Conservation (phyloP, 1,140 invertebrate species). For the Papilio xuthus region DNA sequence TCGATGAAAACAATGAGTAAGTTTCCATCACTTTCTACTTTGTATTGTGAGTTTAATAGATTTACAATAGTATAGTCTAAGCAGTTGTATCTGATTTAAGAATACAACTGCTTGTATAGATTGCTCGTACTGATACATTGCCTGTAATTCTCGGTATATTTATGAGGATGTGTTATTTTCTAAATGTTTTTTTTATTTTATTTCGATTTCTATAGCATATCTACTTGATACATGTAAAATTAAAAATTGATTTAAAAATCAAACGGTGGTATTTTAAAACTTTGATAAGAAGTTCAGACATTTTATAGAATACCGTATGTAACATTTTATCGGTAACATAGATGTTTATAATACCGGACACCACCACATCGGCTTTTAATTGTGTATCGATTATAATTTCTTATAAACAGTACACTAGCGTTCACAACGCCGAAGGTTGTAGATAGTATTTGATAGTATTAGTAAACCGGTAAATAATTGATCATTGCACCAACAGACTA, state of each 20-base stretch:
- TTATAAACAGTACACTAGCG: neutral
- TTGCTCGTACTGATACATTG: too few species aligned
- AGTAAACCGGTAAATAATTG: constrained; percentile 36
- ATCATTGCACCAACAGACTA: constrained; percentile 18
- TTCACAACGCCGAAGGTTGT: neutral
- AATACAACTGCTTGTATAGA: too few species aligned
- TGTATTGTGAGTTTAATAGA: neutral
- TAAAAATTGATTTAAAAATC: neutral
- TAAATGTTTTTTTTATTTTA: too few species aligned
- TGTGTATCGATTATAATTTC: neutral
- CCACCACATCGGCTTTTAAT: neutral
- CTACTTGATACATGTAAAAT: neutral
- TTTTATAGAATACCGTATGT: neutral
- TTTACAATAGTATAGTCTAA: neutral
- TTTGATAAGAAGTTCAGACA: neutral
- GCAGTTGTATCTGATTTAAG: neutral
- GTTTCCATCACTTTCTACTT: constrained; percentile 21
- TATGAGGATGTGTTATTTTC: too few species aligned
- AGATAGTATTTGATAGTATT: constrained; percentile 23
- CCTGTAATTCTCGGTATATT: too few species aligned
- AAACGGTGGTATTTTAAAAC: neutral
- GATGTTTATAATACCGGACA: neutral
- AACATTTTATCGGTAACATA: neutral
- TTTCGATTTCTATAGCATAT: too few species aligned
- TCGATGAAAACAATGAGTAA: constrained; percentile 34